phyloP scores from a whole-genome alignment of 2,888 invertebrate genomes.

The Platerodrilus igneus region DNA sequence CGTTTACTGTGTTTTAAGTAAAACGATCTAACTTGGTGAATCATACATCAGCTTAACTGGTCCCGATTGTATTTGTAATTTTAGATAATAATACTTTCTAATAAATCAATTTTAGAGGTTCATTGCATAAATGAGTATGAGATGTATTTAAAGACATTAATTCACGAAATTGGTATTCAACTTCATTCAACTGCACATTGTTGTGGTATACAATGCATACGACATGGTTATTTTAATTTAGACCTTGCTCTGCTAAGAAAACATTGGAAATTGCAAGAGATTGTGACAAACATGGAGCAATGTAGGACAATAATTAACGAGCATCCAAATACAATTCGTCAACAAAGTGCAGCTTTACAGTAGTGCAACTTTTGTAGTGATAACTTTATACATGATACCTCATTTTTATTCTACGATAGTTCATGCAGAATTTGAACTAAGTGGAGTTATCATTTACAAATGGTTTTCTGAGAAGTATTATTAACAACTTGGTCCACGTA shows the following conservation, averaged over 20 bases:
- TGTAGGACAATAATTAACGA: constrained; percentile 54
- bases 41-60: too few relatives aligned
- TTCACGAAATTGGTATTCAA: constrained; percentile 79
- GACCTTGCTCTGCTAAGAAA: constrained; percentile 74
- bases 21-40: too few relatives aligned
- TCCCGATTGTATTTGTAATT: too few relatives aligned
- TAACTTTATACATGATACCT: too few relatives aligned
- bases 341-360: constrained; percentile 34
- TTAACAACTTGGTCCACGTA: too few relatives aligned
- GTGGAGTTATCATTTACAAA: too few relatives aligned
- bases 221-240: constrained; percentile 76
- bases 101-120: constrained; percentile 63
- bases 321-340: constrained; percentile 50
- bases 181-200: constrained; percentile 78
- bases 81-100: too few relatives aligned
- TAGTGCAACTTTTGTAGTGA: too few relatives aligned
- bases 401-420: too few relatives aligned
- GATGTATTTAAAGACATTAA: constrained; percentile 66
- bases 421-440: too few relatives aligned
- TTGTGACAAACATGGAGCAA: constrained; percentile 60
- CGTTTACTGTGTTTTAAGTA: too few relatives aligned
- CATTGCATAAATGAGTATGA: constrained; percentile 84
- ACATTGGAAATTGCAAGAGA: constrained; percentile 71
- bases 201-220: constrained; percentile 71
- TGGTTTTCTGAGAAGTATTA: too few relatives aligned